Conservation (phyloP, 2,113 vertebrate species). For the Nothobranchius furzeri region DNA sequence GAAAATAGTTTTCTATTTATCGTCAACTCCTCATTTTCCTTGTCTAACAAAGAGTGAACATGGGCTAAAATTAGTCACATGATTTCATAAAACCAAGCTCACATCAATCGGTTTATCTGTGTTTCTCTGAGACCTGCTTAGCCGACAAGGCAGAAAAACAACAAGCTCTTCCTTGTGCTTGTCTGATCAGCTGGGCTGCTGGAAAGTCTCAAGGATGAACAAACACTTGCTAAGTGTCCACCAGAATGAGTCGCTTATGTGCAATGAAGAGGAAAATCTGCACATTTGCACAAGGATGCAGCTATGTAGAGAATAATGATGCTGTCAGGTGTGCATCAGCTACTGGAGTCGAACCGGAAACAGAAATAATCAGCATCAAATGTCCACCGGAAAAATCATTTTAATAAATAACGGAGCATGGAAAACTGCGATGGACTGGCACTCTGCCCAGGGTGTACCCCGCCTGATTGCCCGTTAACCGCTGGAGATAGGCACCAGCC, state of each 20-base stretch:
- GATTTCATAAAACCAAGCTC: neutral
- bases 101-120: neutral
- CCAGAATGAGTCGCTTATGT: conserved; percentile 64
- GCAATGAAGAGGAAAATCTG: conserved; percentile 76
- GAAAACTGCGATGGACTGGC: no score
- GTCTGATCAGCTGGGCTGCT: conserved; percentile 77
- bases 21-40: no score
- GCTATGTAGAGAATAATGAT: conserved; percentile 14
- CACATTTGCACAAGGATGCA: conserved; percentile 70
- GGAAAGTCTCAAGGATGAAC: conserved; percentile 74
- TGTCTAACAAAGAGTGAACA: neutral
- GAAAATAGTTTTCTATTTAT: no score
- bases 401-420: neutral
- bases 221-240: conserved; percentile 28
- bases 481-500: no score
- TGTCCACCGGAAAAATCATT: neutral
- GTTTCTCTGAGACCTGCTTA: conserved; percentile 68
- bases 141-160: conserved; percentile 86
- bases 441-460: no score
- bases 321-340: conserved; percentile 14
- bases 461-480: no score
- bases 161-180: conserved; percentile 82
- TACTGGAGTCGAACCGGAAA: conserved; percentile 7
- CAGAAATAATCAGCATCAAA: neutral
- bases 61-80: neutral